A percentile compares a stretch with the other conserved stretches of the same genome.
Evolutionary conservation across 1,140 invertebrate genomes (phyloP).

Genomic region (Stegodyphus dumicola): DNA sequence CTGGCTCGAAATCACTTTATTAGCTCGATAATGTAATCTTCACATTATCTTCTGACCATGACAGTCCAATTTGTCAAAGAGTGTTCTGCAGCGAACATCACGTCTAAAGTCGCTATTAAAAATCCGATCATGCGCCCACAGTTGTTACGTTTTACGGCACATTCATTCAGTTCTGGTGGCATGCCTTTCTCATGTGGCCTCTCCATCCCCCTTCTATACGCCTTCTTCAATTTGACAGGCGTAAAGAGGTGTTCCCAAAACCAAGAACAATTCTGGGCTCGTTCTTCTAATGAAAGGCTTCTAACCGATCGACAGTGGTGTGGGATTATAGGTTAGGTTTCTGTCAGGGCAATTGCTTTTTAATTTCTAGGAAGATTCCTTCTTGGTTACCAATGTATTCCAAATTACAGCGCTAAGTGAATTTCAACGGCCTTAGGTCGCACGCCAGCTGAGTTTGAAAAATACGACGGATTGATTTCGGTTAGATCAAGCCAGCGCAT

Average conservation of each 20-base stretch:
- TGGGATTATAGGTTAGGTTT: neutral
- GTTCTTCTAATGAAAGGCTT: neutral
- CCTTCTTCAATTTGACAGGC: constrained; percentile 27
- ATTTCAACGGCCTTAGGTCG: too few species aligned
- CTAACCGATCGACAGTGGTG: neutral
- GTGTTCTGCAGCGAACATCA: neutral
- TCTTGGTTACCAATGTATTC: too few species aligned
- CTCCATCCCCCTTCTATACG: neutral
- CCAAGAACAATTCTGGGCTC: neutral
- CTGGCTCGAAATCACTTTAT: constrained; percentile 53
- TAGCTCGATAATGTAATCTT: constrained; percentile 56
- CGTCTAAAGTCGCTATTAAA: constrained; percentile 27
- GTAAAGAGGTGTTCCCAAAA: constrained; percentile 14
- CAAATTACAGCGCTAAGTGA: too few species aligned
- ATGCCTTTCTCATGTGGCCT: neutral
- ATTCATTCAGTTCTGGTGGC: neutral
- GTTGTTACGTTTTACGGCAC: neutral
- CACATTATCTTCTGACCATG: constrained; percentile 51
- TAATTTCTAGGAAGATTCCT: too few species aligned
- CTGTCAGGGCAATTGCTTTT: too few species aligned
- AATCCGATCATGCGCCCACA: constrained; percentile 25
- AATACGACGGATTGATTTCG: too few species aligned
- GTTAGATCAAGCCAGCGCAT: too few species aligned
- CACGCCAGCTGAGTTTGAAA: too few species aligned
- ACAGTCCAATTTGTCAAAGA: constrained; percentile 56